phyloP scores from a whole-genome alignment of 2,113 vertebrate genomes.

The Thomomys bottae region DNA sequence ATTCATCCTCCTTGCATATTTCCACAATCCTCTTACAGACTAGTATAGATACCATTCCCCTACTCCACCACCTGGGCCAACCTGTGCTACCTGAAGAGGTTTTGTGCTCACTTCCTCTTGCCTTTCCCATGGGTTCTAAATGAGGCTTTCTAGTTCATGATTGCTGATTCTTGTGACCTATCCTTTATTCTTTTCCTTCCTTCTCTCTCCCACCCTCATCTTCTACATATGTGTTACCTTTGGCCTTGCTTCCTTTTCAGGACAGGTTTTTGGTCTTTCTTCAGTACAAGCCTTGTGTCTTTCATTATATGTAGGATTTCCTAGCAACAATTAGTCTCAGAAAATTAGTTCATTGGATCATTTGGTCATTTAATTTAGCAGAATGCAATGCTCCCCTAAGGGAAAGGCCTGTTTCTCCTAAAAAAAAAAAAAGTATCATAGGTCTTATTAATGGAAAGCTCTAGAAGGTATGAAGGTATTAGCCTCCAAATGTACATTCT shows the following conservation, averaged over 20 bases:
- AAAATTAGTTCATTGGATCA: background rate
- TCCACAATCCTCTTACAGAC: background rate
- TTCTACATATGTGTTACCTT: background rate
- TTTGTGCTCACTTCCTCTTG: background rate
- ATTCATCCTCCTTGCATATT: background rate
- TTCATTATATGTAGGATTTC: background rate
- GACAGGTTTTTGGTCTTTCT: background rate
- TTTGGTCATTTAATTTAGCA: background rate
- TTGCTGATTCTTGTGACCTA: background rate
- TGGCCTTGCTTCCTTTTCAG: constrained; percentile 15
- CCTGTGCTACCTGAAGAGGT: background rate
- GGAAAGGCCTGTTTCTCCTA: background rate
- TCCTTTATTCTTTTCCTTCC: background rate
- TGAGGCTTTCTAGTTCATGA: background rate
- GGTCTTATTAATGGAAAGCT: background rate
- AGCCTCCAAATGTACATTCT: background rate
- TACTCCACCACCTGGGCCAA: background rate
- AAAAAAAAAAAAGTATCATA: background rate
- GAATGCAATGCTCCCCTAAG: background rate
- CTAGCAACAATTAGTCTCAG: background rate
- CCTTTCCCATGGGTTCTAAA: background rate
- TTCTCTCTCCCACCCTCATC: background rate
- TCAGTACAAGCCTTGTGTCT: background rate
- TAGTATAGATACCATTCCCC: background rate
- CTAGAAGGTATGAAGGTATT: background rate